Percentiles rank a stretch among this genome's conserved stretches.
Evolutionary conservation across 2,113 vertebrate genomes (phyloP).

Genomic region (Otus sunia): DNA sequence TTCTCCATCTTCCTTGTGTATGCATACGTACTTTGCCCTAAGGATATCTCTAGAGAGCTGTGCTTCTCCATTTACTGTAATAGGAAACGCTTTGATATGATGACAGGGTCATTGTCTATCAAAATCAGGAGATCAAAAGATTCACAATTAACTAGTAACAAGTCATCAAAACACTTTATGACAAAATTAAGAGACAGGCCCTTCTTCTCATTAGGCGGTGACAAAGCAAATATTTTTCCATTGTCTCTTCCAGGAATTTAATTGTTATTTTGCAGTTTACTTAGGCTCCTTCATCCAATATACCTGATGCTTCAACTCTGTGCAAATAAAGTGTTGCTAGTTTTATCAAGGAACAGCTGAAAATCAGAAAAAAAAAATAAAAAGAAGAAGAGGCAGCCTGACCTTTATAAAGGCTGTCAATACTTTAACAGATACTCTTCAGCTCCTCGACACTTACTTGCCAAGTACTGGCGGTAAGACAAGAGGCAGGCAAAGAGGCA

Average conservation of each 20-base stretch:
- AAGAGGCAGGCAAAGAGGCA: background rate
- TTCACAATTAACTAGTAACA: background rate
- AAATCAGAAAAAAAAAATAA: background rate
- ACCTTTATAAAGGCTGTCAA: background rate
- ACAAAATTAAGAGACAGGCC: background rate
- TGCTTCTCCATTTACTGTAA: slow-evolving; percentile 11
- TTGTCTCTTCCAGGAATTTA: background rate
- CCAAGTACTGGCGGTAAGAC: background rate
- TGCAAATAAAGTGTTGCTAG: background rate
- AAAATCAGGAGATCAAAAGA: slow-evolving; percentile 41
- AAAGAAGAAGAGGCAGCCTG: background rate
- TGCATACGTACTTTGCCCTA: background rate
- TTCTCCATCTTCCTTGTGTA: background rate
- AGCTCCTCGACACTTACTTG: background rate
- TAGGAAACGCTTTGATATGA: slow-evolving; percentile 29
- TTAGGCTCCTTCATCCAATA: background rate
- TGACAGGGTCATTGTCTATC: slow-evolving; percentile 3
- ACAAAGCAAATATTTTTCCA: background rate
- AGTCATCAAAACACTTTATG: background rate
- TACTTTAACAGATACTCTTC: background rate
- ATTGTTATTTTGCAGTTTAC: background rate
- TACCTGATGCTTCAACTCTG: background rate
- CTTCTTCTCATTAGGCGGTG: background rate
- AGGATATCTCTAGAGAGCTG: background rate
- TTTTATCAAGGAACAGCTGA: background rate